Evolutionary conservation across 2,888 invertebrate species (phyloP), one percentile per base, ranked within the genome.

Genomic region (Torymus aiolomorphi): DNA sequence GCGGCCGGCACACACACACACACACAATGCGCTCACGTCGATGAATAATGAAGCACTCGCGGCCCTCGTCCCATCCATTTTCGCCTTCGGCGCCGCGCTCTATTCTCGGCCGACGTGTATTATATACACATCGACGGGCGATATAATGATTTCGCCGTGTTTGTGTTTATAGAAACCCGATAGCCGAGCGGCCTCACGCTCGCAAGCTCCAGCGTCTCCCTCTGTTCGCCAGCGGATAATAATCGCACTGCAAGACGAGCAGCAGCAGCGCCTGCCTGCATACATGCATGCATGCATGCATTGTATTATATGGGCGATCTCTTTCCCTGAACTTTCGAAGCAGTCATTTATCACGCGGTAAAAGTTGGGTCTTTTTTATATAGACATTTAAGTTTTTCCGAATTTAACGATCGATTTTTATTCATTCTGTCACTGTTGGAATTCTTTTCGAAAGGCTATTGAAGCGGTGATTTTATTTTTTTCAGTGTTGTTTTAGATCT

Each of bases 161-260:
- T 76, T 69, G 76, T 76, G 76, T 76, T 76, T 76, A 70, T 63
- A 70, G 76, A 76, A 76, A 76, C 63, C 76, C 63, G 76, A 76
- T 76, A 76, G 76, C 70, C 75, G 20, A 42, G 62, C 16, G 24
- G 14, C 54, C 12, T 1, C 20, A 20, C 20, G 20, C 20, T 20
- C 20, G 20, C 20, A 20, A 20, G 57, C 70, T 59, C 65, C 65
- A 74, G 62, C 69, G 75, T 31, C 54, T 24, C 20, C 11, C 66
- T 74, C 61, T 52, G 61, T 31, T 54, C 62, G 24, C 12, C 20
- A 52, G 24, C 31, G 71, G 42, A 42, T 42, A 42, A 65, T 74
- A 61, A 63, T 57, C 62, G 63, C 42, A 42, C 42, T 42, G 42
- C 42, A 42, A 42, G 42, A 42, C 42, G 42, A 42, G 42, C 42